phyloP scores from a whole-genome alignment of 2,888 invertebrate species.

The Rhyacophila evoluta region DNA sequence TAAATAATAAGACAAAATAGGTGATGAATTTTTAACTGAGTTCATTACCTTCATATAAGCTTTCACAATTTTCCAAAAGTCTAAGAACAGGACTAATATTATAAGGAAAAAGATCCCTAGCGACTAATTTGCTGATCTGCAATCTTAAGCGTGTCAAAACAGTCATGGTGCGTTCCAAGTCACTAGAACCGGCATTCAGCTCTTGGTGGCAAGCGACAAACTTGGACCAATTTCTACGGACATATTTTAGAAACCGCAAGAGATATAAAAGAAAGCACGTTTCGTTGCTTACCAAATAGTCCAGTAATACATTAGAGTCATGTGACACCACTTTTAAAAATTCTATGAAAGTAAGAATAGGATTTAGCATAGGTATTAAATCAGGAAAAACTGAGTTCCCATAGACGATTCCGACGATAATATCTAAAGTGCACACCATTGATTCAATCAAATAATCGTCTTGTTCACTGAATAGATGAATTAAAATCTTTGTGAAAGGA shows the following conservation, averaged over 20 bases:
- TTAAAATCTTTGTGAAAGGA: conserved; percentile 87
- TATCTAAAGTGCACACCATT: conserved; percentile 92
- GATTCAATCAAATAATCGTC: conserved; percentile 92
- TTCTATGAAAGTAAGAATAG: conserved; percentile 87
- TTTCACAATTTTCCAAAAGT: conserved; percentile 85
- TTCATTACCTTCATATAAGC: conserved; percentile 86
- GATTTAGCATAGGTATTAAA: conserved; percentile 85
- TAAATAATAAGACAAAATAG: too few species aligned
- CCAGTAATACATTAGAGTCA: conserved; percentile 83
- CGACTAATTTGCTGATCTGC: conserved; percentile 85
- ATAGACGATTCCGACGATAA: conserved; percentile 86
- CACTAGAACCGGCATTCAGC: conserved; percentile 67
- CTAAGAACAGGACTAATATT: conserved; percentile 90
- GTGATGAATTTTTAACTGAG: conserved; percentile 76
- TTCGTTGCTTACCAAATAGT: conserved; percentile 90
- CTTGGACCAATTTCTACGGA: conserved; percentile 85
- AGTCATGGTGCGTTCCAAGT: conserved; percentile 85
- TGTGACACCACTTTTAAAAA: conserved; percentile 86
- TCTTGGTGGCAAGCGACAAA: conserved; percentile 83
- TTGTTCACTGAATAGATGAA: conserved; percentile 90
- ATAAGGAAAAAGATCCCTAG: conserved; percentile 87
- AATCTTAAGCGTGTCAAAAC: conserved; percentile 83
- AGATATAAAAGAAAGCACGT: conserved; percentile 90
- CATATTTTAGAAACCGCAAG: conserved; percentile 85
- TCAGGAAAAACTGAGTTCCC: conserved; percentile 85